Evolutionary conservation across 2,113 vertebrate species (phyloP), one percentile per base, ranked within the genome.

Genomic region (Leptosomus discolor): DNA sequence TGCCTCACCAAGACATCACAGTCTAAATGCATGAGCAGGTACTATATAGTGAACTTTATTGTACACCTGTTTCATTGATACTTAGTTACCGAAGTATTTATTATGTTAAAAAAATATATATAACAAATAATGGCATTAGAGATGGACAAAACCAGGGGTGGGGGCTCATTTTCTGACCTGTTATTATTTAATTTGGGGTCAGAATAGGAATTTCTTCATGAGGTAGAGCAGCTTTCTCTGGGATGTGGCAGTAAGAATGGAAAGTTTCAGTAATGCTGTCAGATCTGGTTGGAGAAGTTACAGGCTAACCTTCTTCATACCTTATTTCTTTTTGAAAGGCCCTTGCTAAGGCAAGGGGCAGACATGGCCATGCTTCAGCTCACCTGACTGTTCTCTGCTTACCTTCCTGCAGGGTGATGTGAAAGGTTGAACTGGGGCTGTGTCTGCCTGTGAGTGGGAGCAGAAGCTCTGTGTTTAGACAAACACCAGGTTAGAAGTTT

Each of bases 1-100:
- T 79, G 30, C 13, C 56, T 32, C 29, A 79, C 12, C 15, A 53
- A 24, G 22, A 12, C 6, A 54, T 51, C 0, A 0, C 46, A 41
- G 8, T n/a, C 27, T 67, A 54, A 80, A 45, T 56, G 5, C 8
- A 29, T 9, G 27, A 88, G 36, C 27, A 69, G 9, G 8, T 22
- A 53, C 2, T 45, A 11, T 9, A 29, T 10, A 37, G 15, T 27
- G 15, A 65, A 46, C 34, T 60, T 75, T 8, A 20, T 61, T 79
- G 21, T 24, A n/a, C 5, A 15, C 50, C 22, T 53, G 0, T 76
- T 83, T 73, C 10, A 60, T 2, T 56, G 16, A 22, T 56, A 11
- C 7, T 75, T 74, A 46, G 43, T 60, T 78, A 43, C 9, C 30
- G 36, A 39, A 0, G 2, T 29, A 68, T 11, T 22, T 36, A 36